Conservation (phyloP, 1,140 invertebrate species). For the Diorhabda carinulata region DNA sequence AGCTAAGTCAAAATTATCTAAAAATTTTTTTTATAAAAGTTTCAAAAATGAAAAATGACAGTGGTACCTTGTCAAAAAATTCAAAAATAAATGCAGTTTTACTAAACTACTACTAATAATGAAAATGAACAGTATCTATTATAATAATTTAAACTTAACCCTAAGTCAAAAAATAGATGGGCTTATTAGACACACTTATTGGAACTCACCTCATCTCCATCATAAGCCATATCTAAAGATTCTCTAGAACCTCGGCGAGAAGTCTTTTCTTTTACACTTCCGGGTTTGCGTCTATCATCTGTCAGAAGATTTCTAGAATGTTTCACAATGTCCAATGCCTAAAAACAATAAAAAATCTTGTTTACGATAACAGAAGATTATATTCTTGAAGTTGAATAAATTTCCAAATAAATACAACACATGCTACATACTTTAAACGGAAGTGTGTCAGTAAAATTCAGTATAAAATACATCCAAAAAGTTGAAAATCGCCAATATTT, state of each 20-base stretch:
- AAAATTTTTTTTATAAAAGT: too few relatives aligned
- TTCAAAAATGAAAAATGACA: background rate
- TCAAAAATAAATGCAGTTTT: background rate
- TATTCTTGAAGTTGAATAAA: too few relatives aligned
- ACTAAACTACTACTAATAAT: constrained; percentile 4
- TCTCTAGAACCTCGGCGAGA: constrained; percentile 57
- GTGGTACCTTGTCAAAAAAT: background rate
- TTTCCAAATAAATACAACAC: too few relatives aligned
- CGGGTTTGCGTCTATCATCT: constrained; percentile 47
- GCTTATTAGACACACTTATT: constrained; percentile 7
- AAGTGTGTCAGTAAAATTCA: too few relatives aligned
- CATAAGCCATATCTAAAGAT: constrained; percentile 60
- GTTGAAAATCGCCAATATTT: too few relatives aligned
- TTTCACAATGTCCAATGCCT: constrained; percentile 87
- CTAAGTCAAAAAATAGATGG: background rate
- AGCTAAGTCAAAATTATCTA: too few relatives aligned
- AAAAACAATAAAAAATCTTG: constrained; percentile 8
- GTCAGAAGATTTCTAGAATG: constrained; percentile 74
- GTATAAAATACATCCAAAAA: too few relatives aligned
- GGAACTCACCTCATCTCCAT: constrained; percentile 59
- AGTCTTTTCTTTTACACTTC: constrained; percentile 45
- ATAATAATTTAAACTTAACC: background rate
- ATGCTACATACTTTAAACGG: too few relatives aligned
- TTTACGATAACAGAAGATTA: too few relatives aligned
- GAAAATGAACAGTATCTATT: constrained; percentile 3